Evolutionary conservation across 2,888 invertebrate genomes (phyloP).

Genomic region (Calliscelio sp.): DNA sequence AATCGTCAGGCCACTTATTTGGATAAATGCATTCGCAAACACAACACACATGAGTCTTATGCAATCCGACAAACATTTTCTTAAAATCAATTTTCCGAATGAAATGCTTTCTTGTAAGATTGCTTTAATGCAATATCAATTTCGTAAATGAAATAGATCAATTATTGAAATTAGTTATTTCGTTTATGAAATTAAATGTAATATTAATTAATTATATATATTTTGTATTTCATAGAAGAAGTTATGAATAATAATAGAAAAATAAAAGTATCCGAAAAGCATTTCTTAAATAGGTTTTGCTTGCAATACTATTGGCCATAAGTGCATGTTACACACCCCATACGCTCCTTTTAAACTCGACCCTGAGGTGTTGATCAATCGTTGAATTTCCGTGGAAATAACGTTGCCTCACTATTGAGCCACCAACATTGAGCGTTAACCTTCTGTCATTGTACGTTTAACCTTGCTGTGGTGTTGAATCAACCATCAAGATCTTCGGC

Average conservation of each 20-base stretch:
- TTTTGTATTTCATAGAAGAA: too few species aligned
- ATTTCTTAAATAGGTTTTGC: too few species aligned
- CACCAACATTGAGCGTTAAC: constrained; percentile 29
- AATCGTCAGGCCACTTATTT: not conserved
- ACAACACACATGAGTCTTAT: not conserved
- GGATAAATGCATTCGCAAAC: not conserved
- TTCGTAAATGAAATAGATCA: too few species aligned
- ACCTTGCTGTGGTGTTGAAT: constrained; percentile 32
- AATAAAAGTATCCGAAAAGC: too few species aligned
- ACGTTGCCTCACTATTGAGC: constrained; percentile 26
- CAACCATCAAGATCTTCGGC: constrained; percentile 21
- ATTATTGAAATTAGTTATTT: not conserved
- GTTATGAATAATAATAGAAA: too few species aligned
- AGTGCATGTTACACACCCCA: constrained; percentile 1
- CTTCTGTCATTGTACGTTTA: constrained; percentile 35
- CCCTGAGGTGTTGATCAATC: constrained; percentile 35
- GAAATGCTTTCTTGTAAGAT: not conserved
- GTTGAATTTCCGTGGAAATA: constrained; percentile 26
- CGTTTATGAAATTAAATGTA: not conserved
- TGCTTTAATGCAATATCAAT: too few species aligned
- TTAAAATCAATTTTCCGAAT: not conserved
- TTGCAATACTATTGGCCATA: too few species aligned
- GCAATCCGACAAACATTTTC: not conserved
- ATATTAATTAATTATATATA: too few species aligned
- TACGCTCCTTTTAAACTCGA: constrained; percentile 8